phyloP scores from a whole-genome alignment of 2,113 vertebrate species.

The Raja brachyura region DNA sequence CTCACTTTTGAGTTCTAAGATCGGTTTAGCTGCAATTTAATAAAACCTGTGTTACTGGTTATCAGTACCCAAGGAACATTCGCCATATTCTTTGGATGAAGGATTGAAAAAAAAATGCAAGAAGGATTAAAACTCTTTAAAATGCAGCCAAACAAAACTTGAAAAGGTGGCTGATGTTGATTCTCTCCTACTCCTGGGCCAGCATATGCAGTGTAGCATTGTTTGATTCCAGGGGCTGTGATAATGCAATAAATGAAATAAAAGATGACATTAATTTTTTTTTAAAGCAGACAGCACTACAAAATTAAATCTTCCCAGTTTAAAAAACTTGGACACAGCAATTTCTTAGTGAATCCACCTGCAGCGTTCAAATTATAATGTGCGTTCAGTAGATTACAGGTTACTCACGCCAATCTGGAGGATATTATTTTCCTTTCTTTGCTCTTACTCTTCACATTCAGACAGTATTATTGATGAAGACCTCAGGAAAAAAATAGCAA shows the following conservation, averaged over 20 bases:
- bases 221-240: slow-evolving; percentile 12
- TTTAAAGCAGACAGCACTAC: slow-evolving; percentile 45
- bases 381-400: slow-evolving; percentile 51
- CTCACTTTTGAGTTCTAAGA: not conserved
- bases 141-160: not conserved
- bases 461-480: slow-evolving; percentile 58
- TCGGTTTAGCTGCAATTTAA: not conserved
- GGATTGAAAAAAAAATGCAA: not conserved
- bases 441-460: slow-evolving; percentile 50
- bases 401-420: slow-evolving; percentile 50
- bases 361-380: slow-evolving; percentile 51
- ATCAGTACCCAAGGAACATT: not conserved
- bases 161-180: slow-evolving; percentile 9
- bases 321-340: slow-evolving; percentile 50
- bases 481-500: slow-evolving; percentile 54
- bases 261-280: slow-evolving; percentile 11
- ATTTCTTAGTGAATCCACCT: slow-evolving; percentile 51
- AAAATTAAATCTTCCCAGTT: slow-evolving; percentile 52
- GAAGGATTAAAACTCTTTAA: not conserved
- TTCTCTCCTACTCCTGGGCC: not conserved
- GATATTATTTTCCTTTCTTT: slow-evolving; percentile 43
- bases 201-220: not conserved
- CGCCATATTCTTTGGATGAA: not conserved
- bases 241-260: slow-evolving; percentile 22
- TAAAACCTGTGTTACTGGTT: not conserved